Evolutionary conservation across 2,797 vertebrate genomes (phyloP).

Genomic region (Poecilia gillii): DNA sequence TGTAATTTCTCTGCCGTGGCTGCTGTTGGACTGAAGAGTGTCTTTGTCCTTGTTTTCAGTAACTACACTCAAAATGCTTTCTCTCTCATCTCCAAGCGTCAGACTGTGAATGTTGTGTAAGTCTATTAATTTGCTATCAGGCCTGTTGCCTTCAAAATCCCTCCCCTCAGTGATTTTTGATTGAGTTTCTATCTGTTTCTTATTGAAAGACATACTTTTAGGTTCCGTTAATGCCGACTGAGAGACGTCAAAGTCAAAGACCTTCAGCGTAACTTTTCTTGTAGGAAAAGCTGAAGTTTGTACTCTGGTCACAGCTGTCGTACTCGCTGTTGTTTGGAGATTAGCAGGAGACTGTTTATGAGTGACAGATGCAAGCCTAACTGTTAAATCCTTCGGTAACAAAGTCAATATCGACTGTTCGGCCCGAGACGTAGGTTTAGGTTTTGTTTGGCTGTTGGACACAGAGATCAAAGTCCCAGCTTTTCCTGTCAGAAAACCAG

Average conservation of each 20-base stretch:
- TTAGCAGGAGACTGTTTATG: conserved; percentile 22
- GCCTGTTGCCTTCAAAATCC: conserved; percentile 15
- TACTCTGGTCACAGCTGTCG: conserved; percentile 10
- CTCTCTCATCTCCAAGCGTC: conserved; percentile 26
- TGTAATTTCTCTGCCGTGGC: conserved; percentile 11
- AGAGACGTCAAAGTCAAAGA: conserved; percentile 12
- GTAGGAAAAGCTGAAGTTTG: conserved; percentile 12
- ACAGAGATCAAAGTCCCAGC: conserved; percentile 51
- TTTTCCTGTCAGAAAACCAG: conserved; percentile 31
- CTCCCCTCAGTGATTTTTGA: conserved; percentile 23
- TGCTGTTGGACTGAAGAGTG: conserved; percentile 15
- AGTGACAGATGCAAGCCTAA: conserved; percentile 27
- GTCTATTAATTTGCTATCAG: conserved; percentile 10
- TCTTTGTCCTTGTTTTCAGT: conserved; percentile 21
- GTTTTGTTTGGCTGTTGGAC: conserved; percentile 19
- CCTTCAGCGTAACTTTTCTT: neutral
- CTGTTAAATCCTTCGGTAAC: conserved; percentile 22
- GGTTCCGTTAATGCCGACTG: neutral
- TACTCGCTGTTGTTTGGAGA: conserved; percentile 9
- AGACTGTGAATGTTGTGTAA: conserved; percentile 12
- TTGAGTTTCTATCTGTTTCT: conserved; percentile 23
- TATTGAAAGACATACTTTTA: conserved; percentile 7
- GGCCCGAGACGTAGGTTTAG: conserved; percentile 22
- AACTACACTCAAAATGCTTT: conserved; percentile 21
- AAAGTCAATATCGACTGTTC: conserved; percentile 34